phyloP scores from a whole-genome alignment of 2,797 vertebrate species.

The Channallabes apus region DNA sequence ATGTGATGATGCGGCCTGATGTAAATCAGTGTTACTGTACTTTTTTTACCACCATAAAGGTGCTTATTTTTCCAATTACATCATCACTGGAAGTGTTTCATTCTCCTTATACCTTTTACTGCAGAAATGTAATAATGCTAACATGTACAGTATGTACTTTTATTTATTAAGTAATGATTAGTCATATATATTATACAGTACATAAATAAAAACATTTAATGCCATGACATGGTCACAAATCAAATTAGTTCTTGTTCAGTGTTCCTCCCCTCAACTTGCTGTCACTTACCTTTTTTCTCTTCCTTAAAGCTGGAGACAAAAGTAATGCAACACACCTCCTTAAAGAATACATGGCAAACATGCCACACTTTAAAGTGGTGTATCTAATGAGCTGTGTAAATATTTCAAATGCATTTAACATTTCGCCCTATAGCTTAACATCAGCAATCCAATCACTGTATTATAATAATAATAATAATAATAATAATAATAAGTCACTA shows the following conservation, averaged over 20 bases:
- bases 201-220: not conserved
- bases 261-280: not conserved
- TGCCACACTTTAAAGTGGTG: not conserved
- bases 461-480: too few relatives aligned
- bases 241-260: not conserved
- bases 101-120: not conserved
- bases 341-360: not conserved
- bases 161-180: not conserved
- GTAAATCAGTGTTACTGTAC: not conserved
- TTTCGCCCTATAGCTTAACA: not conserved
- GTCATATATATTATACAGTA: not conserved
- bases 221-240: not conserved
- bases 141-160: not conserved
- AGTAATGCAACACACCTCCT: not conserved
- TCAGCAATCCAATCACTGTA: not conserved
- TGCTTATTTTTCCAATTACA: not conserved
- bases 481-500: not conserved
- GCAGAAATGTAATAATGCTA: not conserved
- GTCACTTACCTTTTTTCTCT: not conserved
- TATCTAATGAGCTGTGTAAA: not conserved
- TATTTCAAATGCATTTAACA: not conserved
- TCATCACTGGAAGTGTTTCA: not conserved
- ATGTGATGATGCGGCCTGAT: not conserved
- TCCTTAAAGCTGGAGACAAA: not conserved
- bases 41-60: not conserved